A percentile compares a stretch with the other conserved stretches of the same genome.
phyloP scores from a whole-genome alignment of 2,797 vertebrate species.

The Amphiprion clarkii region DNA sequence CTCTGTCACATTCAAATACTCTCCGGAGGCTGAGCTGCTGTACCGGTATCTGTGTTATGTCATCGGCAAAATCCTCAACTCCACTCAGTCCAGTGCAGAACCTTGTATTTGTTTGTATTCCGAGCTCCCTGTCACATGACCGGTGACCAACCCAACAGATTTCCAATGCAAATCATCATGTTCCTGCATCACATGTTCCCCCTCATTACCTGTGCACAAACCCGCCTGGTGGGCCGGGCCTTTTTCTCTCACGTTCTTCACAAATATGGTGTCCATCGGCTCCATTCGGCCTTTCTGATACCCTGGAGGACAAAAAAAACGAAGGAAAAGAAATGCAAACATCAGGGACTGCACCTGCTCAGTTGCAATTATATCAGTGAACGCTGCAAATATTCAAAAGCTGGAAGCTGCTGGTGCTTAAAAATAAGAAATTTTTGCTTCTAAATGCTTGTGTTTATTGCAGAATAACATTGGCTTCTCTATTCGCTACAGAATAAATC shows the following conservation, averaged over 20 bases:
- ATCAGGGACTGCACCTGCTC: too few species aligned
- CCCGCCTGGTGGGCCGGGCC: constrained; percentile 95
- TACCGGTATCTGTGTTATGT: constrained; percentile 25
- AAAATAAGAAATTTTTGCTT: neutral
- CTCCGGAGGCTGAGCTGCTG: constrained; percentile 15
- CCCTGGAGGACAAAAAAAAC: constrained; percentile 58
- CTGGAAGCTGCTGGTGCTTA: neutral
- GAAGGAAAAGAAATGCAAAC: neutral
- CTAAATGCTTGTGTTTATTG: neutral
- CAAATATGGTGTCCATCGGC: constrained; percentile 99
- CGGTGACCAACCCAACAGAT: constrained; percentile 28
- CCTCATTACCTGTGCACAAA: constrained; percentile 90
- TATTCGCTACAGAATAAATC: too few species aligned
- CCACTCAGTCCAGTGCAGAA: too few species aligned
- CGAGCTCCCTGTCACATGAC: constrained; percentile 31
- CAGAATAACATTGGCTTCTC: too few species aligned
- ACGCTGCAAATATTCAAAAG: neutral
- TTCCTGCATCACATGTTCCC: constrained; percentile 11
- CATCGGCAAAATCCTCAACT: neutral
- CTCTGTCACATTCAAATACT: constrained; percentile 31
- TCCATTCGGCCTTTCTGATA: constrained; percentile 89
- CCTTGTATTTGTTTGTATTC: neutral
- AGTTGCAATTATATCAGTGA: neutral
- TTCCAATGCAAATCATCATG: constrained; percentile 70
- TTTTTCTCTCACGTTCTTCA: constrained; percentile 95